Percentiles rank a stretch among this genome's conserved stretches.
These are phyloP conservation scores for Lamellibrachia luymesi DNA, from an alignment of 1,140 invertebrate genomes.

Conservation along the genomic window DNA sequence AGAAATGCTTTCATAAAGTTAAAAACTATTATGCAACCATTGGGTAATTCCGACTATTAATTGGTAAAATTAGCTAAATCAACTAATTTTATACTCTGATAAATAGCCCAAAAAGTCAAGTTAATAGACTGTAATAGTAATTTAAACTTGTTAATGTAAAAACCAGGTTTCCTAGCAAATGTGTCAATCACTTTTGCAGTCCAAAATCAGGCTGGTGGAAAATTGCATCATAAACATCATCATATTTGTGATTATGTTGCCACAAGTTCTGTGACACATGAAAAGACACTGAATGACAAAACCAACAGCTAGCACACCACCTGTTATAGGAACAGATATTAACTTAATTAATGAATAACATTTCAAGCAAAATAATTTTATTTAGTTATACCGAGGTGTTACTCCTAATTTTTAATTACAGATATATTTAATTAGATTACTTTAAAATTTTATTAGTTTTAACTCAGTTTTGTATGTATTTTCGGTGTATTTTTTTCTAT, in stretches of 20 bases:
- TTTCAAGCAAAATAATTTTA: too few relatives aligned
- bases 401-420: too few relatives aligned
- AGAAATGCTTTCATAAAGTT: background rate
- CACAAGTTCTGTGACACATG: background rate
- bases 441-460: too few relatives aligned
- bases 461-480: too few relatives aligned
- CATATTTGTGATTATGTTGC: background rate
- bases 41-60: background rate
- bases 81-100: background rate
- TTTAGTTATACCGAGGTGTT: too few relatives aligned
- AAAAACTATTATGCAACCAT: background rate
- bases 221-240: background rate
- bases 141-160: background rate
- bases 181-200: background rate
- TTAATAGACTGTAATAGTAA: too few relatives aligned
- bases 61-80: background rate
- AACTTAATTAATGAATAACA: background rate
- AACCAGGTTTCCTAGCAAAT: background rate
- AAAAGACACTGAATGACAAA: background rate
- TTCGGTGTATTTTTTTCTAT: too few relatives aligned
- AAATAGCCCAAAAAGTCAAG: too few relatives aligned
- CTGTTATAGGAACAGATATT: background rate
- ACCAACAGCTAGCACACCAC: conserved; percentile 62
- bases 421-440: too few relatives aligned
- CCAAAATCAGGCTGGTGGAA: background rate